Percentiles rank a stretch among this genome's conserved stretches.
phyloP scores from a whole-genome alignment of 2,888 invertebrate species.

The Scelioninae gen. 1 region DNA sequence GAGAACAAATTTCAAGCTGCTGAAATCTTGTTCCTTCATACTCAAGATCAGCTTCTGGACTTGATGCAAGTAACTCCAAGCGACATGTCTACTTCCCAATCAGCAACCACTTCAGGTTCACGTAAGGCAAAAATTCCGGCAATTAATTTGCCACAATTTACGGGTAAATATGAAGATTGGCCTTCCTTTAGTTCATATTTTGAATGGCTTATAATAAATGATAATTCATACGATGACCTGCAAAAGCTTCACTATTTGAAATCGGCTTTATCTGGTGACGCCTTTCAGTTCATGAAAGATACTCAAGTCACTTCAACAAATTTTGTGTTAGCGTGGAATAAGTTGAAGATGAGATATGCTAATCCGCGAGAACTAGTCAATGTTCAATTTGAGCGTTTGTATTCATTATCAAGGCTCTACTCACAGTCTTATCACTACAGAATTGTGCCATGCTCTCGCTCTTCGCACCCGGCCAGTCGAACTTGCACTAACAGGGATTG shows the following conservation, averaged over 20 bases:
- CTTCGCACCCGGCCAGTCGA: neutral
- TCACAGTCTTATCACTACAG: slow-evolving; percentile 9
- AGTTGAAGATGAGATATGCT: neutral
- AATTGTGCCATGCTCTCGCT: neutral
- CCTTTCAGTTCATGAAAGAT: slow-evolving; percentile 7
- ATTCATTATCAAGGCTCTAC: slow-evolving; percentile 29
- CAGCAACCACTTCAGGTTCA: too few species aligned
- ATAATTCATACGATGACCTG: slow-evolving; percentile 9
- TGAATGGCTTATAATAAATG: slow-evolving; percentile 12
- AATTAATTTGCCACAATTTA: slow-evolving; percentile 1
- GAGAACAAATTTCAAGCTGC: too few species aligned
- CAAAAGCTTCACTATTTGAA: slow-evolving; percentile 24
- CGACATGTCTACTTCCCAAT: too few species aligned
- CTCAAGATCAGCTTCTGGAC: too few species aligned
- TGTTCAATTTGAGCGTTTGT: neutral
- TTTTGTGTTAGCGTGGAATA: neutral
- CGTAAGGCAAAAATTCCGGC: too few species aligned
- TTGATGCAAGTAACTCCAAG: too few species aligned
- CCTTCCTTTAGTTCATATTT: slow-evolving; percentile 13
- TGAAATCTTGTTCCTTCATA: too few species aligned
- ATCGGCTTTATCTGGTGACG: slow-evolving; percentile 21
- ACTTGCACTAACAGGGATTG: neutral
- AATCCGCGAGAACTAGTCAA: neutral
- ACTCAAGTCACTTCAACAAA: neutral
- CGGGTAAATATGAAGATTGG: slow-evolving; percentile 22